These are phyloP conservation scores for Rhaphigaster nebulosa DNA, from an alignment of 2,888 invertebrate genomes.

Conservation along the genomic window DNA sequence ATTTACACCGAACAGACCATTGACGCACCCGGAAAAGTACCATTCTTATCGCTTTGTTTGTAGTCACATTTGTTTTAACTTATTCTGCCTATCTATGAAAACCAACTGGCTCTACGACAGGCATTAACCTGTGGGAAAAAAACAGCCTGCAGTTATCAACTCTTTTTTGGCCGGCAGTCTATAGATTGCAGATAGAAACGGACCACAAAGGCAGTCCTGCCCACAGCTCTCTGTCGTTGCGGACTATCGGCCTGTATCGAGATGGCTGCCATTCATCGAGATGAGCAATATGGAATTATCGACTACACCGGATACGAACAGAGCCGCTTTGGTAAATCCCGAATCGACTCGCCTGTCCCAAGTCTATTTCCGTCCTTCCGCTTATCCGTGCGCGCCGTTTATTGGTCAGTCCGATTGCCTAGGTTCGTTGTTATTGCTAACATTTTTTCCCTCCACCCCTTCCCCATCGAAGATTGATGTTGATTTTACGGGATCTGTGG, in stretches of 20 bases:
- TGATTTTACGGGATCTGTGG: not conserved
- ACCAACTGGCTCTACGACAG: too few relatives aligned
- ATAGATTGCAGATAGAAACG: not conserved
- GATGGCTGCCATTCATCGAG: not conserved
- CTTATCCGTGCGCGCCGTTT: not conserved
- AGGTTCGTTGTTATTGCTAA: not conserved
- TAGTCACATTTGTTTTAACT: too few relatives aligned
- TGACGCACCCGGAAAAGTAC: too few relatives aligned
- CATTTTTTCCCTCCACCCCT: not conserved
- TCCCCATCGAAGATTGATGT: not conserved
- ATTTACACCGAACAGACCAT: too few relatives aligned
- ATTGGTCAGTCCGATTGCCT: not conserved
- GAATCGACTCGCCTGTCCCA: not conserved
- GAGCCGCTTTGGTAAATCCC: not conserved
- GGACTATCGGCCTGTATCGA: not conserved
- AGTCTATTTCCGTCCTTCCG: not conserved
- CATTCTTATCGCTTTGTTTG: too few relatives aligned
- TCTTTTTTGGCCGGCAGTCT: not conserved
- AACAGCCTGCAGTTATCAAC: too few relatives aligned
- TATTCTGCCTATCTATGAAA: too few relatives aligned
- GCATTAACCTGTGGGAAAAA: too few relatives aligned
- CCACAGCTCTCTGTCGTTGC: not conserved
- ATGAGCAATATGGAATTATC: constrained; percentile 1
- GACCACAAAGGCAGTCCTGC: not conserved
- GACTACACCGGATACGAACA: not conserved